Percentiles rank a stretch among this genome's conserved stretches.
phyloP scores from a whole-genome alignment of 1,140 invertebrate species.

The Chelonus insularis region DNA sequence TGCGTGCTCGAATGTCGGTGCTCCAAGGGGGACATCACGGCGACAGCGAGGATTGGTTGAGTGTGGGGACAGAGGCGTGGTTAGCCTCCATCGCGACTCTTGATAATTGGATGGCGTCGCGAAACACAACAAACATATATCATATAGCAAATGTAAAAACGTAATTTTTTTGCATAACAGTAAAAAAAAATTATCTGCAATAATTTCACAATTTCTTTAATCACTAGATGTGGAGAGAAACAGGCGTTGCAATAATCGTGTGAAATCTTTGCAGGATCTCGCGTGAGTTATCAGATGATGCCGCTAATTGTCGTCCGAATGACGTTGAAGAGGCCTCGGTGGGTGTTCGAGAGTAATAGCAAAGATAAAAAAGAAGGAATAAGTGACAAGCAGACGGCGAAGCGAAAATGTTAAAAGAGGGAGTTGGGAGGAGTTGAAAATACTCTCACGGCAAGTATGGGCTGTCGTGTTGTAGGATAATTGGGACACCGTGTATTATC shows the following conservation, averaged over 20 bases:
- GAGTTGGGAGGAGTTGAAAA: conserved; percentile 47
- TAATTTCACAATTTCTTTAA: no score
- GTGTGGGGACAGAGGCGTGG: conserved; percentile 53
- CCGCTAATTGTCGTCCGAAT: not conserved
- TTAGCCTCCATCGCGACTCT: conserved; percentile 52
- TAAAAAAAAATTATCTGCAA: no score
- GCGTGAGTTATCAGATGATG: not conserved
- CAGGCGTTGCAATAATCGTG: not conserved
- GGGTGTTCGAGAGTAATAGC: not conserved
- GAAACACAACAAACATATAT: conserved; percentile 1
- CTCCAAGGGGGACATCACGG: conserved; percentile 39
- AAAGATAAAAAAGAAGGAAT: not conserved
- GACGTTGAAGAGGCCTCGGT: not conserved
- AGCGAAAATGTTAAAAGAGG: conserved; percentile 8
- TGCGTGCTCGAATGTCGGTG: conserved; percentile 43
- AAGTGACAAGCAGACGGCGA: not conserved
- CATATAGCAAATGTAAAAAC: no score
- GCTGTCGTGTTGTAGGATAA: conserved; percentile 52
- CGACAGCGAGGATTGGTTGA: conserved; percentile 51
- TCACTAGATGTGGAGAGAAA: no score
- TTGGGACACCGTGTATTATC: conserved; percentile 53
- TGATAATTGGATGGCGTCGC: conserved; percentile 45
- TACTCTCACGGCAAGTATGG: conserved; percentile 40
- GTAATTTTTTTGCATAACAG: no score
- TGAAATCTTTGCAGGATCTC: not conserved